A percentile compares a stretch with the other conserved stretches of the same genome.
Conservation (phyloP, 37 sponge, comb jelly and placozoan genomes). For the Chondrosia reniformis region DNA sequence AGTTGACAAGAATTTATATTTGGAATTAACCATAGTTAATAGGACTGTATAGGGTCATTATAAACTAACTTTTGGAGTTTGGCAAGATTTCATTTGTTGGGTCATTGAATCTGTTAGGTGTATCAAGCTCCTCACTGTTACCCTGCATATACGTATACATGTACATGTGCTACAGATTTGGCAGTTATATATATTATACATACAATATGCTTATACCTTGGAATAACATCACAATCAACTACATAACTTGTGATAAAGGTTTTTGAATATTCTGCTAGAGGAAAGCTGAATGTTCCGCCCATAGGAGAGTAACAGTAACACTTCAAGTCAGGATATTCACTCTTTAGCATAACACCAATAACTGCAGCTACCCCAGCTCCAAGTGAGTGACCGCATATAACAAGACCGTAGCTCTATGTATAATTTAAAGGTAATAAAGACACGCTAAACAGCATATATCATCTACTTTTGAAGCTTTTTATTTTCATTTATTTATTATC, state of each 20-base stretch:
- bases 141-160: too few species aligned
- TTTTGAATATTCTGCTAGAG: constrained; percentile 33
- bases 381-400: constrained; percentile 30
- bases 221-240: constrained; percentile 43
- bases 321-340: constrained; percentile 9
- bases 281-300: constrained; percentile 31
- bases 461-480: too few species aligned
- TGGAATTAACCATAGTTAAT: too few species aligned
- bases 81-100: constrained; percentile 1
- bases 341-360: constrained; percentile 29
- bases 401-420: constrained; percentile 27
- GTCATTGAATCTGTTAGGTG: constrained; percentile 14
- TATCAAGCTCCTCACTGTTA: constrained; percentile 24
- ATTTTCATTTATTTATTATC: too few species aligned
- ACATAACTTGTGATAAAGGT: constrained; percentile 28
- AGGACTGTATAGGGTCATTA: too few species aligned
- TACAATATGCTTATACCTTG: constrained; percentile 43
- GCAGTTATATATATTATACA: too few species aligned
- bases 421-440: too few species aligned
- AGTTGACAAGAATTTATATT: too few species aligned
- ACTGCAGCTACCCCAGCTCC: constrained; percentile 53
- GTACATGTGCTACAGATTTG: too few species aligned
- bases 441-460: too few species aligned
- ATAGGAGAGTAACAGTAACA: constrained; percentile 56
- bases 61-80: constrained; percentile 17